Evolutionary conservation across 2,797 vertebrate species (phyloP).

Genomic region (Australoheros facetus): DNA sequence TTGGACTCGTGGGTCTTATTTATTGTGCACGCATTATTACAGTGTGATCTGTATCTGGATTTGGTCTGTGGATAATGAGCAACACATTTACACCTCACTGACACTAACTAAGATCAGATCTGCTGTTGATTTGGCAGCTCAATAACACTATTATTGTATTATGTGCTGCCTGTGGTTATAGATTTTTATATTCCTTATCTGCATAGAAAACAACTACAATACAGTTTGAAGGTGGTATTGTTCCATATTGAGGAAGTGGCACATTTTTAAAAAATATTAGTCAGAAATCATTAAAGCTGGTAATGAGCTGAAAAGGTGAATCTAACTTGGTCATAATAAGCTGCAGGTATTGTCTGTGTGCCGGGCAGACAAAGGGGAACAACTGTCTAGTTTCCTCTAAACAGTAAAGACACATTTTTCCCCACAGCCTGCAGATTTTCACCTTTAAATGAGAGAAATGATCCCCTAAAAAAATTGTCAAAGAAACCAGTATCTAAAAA

Average conservation of each 20-base stretch:
- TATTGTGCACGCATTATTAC: conserved; percentile 47
- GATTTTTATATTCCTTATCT: not conserved
- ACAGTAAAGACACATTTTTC: not conserved
- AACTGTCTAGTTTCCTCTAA: conserved; percentile 9
- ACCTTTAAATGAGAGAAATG: not conserved
- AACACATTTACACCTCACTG: not conserved
- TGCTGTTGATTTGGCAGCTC: not conserved
- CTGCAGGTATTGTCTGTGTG: not conserved
- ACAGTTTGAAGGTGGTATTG: not conserved
- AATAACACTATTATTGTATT: not conserved
- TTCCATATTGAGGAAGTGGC: conserved; percentile 17
- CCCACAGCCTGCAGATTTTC: not conserved
- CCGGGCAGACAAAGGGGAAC: conserved; percentile 7
- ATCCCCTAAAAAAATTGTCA: not conserved
- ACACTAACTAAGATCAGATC: not conserved
- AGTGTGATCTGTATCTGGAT: conserved; percentile 10
- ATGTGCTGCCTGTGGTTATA: not conserved
- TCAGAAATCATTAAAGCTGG: conserved; percentile 7
- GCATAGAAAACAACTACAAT: not conserved
- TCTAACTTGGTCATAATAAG: conserved; percentile 11
- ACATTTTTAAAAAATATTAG: conserved; percentile 19
- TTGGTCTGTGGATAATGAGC: not conserved
- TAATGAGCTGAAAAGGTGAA: not conserved
- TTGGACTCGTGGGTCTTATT: conserved; percentile 58
- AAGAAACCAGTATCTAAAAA: not conserved